Evolutionary conservation across 2,797 vertebrate genomes (phyloP), one percentile per base, ranked within the genome.

Genomic region (Hoplostethus atlanticus): DNA sequence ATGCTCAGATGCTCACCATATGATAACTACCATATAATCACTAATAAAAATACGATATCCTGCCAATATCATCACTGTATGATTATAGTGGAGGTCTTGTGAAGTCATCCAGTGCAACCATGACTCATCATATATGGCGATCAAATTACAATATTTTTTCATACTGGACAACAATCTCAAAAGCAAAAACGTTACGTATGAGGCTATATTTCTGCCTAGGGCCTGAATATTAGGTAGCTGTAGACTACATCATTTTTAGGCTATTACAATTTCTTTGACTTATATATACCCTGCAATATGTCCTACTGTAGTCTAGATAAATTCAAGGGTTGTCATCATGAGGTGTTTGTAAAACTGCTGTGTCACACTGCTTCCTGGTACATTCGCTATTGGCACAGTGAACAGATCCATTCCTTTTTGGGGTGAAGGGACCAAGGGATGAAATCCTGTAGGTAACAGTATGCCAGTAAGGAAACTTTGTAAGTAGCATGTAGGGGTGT

Each of bases 351-450:
- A 64, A 75, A 89, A 84, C 9, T 91, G 91, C 89, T 89, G 85
- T 89, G 91, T 92, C 90, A 90, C 83, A 54, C 84, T 64, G 61
- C 68, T 86, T 80, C 71, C 80, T 77, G 60, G 57, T 65, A 63
- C 50, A 46, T 48, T 60, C 40, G 76, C 52, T 38, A 0, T 69
- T 71, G 54, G 5, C 61, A 65, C 73, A 56, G 28, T 7, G 0
- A 47, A 46, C 57, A 63, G 9, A 50, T 50, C 31, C 5, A 66
- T 34, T 11, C 2, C 15, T 56, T 36, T 34, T 4, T 17, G 42
- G 46, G 38, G 3, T 28, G 28, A 28, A 28, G 28, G 28, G 28
- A 28, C 28, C 28, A 28, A 28, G 28, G 28, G 28, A 65, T 48
- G 16, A 7, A 11, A 12, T 16, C 5, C 2, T 12, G 38, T 13